Evolutionary conservation across 2,888 invertebrate species (phyloP).

Genomic region (Euphydryas editha): DNA sequence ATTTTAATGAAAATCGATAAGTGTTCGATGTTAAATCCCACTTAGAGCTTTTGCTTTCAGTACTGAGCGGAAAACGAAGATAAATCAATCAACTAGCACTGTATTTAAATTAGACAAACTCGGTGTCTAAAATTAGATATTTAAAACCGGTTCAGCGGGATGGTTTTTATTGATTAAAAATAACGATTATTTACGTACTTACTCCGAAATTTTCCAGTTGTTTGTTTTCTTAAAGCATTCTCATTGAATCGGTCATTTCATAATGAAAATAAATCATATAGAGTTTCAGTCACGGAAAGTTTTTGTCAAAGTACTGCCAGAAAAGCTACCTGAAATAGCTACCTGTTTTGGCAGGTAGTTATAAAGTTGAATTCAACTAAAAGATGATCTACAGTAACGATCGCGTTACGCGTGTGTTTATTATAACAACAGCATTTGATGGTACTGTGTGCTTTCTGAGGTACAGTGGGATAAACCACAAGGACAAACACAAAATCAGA

Average conservation of each 20-base stretch:
- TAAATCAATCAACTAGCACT: slow-evolving; percentile 15
- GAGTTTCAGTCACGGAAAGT: slow-evolving; percentile 6
- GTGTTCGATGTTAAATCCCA: slow-evolving; percentile 5
- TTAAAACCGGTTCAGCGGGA: slow-evolving; percentile 37
- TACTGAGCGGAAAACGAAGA: neutral
- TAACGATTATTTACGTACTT: slow-evolving; percentile 39
- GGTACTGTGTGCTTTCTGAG: too few species aligned
- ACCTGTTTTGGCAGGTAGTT: too few species aligned
- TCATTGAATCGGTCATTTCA: slow-evolving; percentile 40
- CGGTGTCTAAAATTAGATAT: slow-evolving; percentile 29
- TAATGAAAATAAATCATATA: slow-evolving; percentile 14
- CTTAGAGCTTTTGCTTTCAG: neutral
- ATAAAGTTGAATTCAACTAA: too few species aligned
- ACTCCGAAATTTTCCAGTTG: slow-evolving; percentile 53
- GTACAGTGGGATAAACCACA: too few species aligned
- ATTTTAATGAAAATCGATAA: slow-evolving; percentile 3
- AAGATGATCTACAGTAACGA: too few species aligned
- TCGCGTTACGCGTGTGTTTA: too few species aligned
- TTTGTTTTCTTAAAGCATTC: slow-evolving; percentile 55
- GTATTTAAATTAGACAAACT: slow-evolving; percentile 9
- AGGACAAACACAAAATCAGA: too few species aligned
- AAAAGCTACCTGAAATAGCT: too few species aligned
- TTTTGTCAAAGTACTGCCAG: too few species aligned
- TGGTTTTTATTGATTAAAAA: slow-evolving; percentile 44
- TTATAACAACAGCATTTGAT: too few species aligned